Evolutionary conservation across 2,113 vertebrate species (phyloP), one percentile per base, ranked within the genome.

Genomic region (Chloropsis cyanopogon): DNA sequence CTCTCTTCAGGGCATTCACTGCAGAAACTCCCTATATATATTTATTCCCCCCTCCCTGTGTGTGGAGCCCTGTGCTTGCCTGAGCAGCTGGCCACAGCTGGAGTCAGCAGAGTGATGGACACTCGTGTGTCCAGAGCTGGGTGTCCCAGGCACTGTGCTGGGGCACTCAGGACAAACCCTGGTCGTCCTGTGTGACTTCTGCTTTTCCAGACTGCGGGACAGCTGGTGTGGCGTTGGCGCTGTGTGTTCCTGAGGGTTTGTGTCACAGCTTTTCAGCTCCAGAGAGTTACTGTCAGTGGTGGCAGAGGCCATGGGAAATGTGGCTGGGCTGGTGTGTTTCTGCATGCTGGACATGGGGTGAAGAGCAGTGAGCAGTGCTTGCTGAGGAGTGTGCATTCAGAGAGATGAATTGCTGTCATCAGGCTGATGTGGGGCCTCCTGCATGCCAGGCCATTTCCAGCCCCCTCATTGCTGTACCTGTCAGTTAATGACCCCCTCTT

Each of bases 291-390:
- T 54, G 50, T 20, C 16, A 20, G 50, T 69, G 65, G 21, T 78
- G 72, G 18, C 61, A 52, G 61, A 56, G 65, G 41, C 6, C 5
- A 8, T 33, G 12, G 20, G 31, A 35, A 60, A 20, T 1, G 6
- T 52, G 35, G 21, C 14, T 53, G 46, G 31, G 37, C 52, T 79
- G 37, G 16, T 53, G 37, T 17, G 4, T 41, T 52, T 44, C 33
- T 80, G 44, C 2, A 0, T 31, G 15, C 28, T 56, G 56, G 31
- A 23, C 1, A 0, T 2, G 1, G 61, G 28, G n/a, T 80, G 75
- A 41, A 50, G 11, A 69, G 78, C 84, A 46, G 37, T 10, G 65
- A 49, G 16, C 2, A 3, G 53, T 69, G 41, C 63, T 39, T 76
- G 53, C 66, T 42, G 75, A 65, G 53, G 23, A 25, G 25, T 18